These are phyloP conservation scores for Trididemnum nubilum DNA, from an alignment of 23 tunicate genomes.

Conservation along the genomic window DNA sequence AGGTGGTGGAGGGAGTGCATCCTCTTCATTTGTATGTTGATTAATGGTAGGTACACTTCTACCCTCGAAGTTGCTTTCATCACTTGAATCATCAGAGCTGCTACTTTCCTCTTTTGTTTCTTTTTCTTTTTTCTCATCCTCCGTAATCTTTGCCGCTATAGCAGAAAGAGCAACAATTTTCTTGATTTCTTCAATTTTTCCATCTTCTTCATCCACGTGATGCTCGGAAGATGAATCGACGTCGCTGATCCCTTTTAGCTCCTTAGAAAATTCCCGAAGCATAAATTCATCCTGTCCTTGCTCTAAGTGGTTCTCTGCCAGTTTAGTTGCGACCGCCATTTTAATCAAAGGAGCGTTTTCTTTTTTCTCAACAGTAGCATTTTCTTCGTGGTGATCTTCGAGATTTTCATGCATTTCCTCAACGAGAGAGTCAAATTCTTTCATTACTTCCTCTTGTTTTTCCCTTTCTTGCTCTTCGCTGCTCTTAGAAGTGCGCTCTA, in stretches of 20 bases:
- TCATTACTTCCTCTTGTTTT: slow-evolving; percentile 18
- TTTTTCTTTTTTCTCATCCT: slow-evolving; percentile 18
- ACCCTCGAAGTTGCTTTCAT: not conserved
- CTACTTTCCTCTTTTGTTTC: slow-evolving; percentile 30
- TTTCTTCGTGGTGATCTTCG: slow-evolving; percentile 26
- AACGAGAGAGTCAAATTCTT: not conserved
- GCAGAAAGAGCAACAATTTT: slow-evolving; percentile 15
- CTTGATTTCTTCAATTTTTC: not conserved
- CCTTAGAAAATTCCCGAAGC: not conserved
- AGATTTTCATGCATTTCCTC: slow-evolving; percentile 27
- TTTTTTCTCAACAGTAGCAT: not conserved
- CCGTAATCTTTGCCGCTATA: slow-evolving; percentile 15
- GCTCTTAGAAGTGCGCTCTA: not conserved
- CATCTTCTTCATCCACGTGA: not conserved
- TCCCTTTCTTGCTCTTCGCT: not conserved
- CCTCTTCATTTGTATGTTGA: too few species aligned
- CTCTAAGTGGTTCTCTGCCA: too few species aligned
- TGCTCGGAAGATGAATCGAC: too few species aligned
- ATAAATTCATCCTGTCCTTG: too few species aligned
- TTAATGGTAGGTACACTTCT: too few species aligned
- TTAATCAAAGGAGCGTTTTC: too few species aligned
- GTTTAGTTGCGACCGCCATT: too few species aligned
- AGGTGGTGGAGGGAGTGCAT: not conserved
- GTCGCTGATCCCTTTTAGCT: not conserved
- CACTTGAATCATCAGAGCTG: not conserved